Percentiles rank a stretch among this genome's conserved stretches.
Evolutionary conservation across 2,113 vertebrate species (phyloP).

Genomic region (Myotis davidii): DNA sequence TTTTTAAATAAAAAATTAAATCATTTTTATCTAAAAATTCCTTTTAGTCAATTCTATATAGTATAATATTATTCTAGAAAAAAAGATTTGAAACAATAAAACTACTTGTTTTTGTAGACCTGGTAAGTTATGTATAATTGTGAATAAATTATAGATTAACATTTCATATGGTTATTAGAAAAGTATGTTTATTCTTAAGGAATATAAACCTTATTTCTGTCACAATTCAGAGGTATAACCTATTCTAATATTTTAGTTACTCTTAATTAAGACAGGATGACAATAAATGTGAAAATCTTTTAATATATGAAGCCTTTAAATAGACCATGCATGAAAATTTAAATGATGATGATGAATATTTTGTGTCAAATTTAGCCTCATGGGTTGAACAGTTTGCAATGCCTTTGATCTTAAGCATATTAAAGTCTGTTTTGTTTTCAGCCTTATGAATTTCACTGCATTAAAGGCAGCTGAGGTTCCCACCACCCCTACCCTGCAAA

Average conservation of each 20-base stretch:
- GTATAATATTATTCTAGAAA: not conserved
- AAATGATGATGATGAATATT: slow-evolving; percentile 68
- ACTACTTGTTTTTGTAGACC: not conserved
- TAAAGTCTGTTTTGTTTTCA: slow-evolving; percentile 61
- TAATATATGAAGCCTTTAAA: slow-evolving; percentile 46
- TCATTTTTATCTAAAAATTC: not conserved
- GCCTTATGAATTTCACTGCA: not conserved
- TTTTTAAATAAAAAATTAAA: not conserved
- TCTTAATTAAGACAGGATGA: slow-evolving; percentile 63
- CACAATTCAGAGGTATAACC: slow-evolving; percentile 3
- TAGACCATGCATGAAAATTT: slow-evolving; percentile 62
- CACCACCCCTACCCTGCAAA: not conserved
- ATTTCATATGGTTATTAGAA: slow-evolving; percentile 13
- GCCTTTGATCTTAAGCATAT: slow-evolving; percentile 60
- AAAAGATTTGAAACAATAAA: not conserved
- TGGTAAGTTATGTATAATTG: not conserved
- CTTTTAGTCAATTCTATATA: not conserved
- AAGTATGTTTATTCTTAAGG: slow-evolving; percentile 8
- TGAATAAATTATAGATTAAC: not conserved
- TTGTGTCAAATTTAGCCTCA: slow-evolving; percentile 50
- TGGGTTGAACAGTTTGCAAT: slow-evolving; percentile 51
- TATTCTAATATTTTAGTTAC: slow-evolving; percentile 56
- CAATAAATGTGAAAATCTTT: slow-evolving; percentile 51
- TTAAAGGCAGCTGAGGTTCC: not conserved
- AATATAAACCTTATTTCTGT: slow-evolving; percentile 22